A percentile compares a stretch with the other conserved stretches of the same genome.
Conservation (phyloP, 2,888 invertebrate species). For the Mythimna pallens region DNA sequence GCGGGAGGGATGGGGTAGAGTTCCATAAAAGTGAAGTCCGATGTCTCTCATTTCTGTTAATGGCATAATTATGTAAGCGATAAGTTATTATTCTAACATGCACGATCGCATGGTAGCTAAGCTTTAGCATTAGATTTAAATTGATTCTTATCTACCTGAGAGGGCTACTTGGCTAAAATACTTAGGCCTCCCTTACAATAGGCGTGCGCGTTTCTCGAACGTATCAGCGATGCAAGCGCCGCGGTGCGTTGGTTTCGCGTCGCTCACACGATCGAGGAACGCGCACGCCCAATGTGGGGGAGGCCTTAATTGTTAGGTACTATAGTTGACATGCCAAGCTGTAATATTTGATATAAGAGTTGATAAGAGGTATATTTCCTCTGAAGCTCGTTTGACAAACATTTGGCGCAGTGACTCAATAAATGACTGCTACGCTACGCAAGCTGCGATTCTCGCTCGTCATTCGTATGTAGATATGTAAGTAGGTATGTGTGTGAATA, state of each 20-base stretch:
- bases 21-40: constrained; percentile 6
- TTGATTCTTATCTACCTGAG: neutral
- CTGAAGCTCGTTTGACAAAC: neutral
- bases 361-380: constrained; percentile 4
- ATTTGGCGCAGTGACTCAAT: neutral
- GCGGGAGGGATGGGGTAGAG: neutral
- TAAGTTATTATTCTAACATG: neutral
- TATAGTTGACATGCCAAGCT: neutral
- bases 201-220: too few relatives aligned
- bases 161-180: neutral
- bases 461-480: too few relatives aligned
- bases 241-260: too few relatives aligned
- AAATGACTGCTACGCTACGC: neutral
- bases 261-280: too few relatives aligned
- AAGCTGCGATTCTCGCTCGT: neutral
- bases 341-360: neutral
- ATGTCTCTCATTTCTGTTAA: constrained; percentile 45
- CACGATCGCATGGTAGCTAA: neutral
- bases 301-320: neutral
- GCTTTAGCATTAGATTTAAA: neutral
- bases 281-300: too few relatives aligned
- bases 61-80: constrained; percentile 14
- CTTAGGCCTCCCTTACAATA: too few relatives aligned
- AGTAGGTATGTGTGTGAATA: neutral
- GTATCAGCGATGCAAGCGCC: too few relatives aligned